These are phyloP conservation scores for Nothobranchius kuhntae DNA, from an alignment of 2,113 vertebrate genomes.

Conservation along the genomic window DNA sequence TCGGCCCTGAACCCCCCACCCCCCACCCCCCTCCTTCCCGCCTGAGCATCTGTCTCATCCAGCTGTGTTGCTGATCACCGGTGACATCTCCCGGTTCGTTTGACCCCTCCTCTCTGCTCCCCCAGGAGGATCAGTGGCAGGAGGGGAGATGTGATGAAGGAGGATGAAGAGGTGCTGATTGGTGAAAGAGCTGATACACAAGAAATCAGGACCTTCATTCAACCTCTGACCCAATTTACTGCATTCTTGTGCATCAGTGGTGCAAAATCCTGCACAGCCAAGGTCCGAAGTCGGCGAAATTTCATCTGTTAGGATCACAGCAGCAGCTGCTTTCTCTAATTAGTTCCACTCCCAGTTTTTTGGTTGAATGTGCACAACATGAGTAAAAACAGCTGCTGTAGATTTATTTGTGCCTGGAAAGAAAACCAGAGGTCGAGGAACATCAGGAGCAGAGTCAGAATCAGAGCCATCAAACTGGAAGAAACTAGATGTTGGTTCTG, in stretches of 20 bases:
- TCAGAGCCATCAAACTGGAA: not conserved
- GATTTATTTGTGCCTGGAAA: conserved; percentile 3
- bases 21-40: not conserved
- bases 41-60: conserved; percentile 43
- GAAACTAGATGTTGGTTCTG: not conserved
- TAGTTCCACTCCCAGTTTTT: conserved; percentile 25
- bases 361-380: conserved; percentile 27
- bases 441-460: not conserved
- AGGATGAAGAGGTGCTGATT: not conserved
- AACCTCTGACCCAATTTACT: conserved; percentile 16
- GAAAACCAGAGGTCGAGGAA: not conserved
- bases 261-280: not conserved
- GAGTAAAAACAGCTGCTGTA: conserved; percentile 34
- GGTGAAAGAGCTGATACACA: conserved; percentile 24
- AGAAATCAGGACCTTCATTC: not conserved
- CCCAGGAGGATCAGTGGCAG: conserved; percentile 35
- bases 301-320: conserved; percentile 4
- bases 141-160: not conserved
- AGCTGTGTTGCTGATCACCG: conserved; percentile 7
- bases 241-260: not conserved
- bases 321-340: conserved; percentile 57
- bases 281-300: conserved; percentile 8
- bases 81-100: conserved; percentile 41
- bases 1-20: conserved; percentile 20
- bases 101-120: conserved; percentile 23